Conservation (phyloP, 1,140 invertebrate genomes). For the Battus philenor region DNA sequence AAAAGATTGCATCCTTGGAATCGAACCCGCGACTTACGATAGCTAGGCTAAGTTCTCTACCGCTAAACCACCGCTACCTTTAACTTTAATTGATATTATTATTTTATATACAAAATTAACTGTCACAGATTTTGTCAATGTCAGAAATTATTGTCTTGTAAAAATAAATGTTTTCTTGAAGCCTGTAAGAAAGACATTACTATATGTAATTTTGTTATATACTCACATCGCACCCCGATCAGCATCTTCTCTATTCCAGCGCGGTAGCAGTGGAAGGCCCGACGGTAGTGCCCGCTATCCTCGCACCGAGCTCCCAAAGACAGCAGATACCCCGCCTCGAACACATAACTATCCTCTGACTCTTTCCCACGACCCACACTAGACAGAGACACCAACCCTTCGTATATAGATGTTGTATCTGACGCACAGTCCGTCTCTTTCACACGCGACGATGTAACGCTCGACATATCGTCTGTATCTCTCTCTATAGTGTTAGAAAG, state of each 20-base stretch:
- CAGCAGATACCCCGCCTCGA: slow-evolving; percentile 66
- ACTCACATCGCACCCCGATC: slow-evolving; percentile 72
- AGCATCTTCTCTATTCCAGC: slow-evolving; percentile 70
- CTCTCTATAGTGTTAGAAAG: not conserved
- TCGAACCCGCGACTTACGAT: too few relatives aligned
- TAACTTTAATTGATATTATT: too few relatives aligned
- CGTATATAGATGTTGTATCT: slow-evolving; percentile 15
- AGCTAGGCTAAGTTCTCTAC: too few relatives aligned
- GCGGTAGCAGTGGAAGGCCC: slow-evolving; percentile 65
- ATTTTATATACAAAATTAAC: too few relatives aligned
- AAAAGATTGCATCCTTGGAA: too few relatives aligned
- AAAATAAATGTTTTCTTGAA: too few relatives aligned
- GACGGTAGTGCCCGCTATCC: slow-evolving; percentile 48
- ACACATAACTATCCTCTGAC: slow-evolving; percentile 67
- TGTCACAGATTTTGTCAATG: not conserved
- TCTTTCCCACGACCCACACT: slow-evolving; percentile 40
- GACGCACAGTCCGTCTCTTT: not conserved
- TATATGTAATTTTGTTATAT: too few relatives aligned
- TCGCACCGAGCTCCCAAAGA: slow-evolving; percentile 59
- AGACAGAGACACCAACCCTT: slow-evolving; percentile 29
- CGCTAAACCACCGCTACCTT: too few relatives aligned
- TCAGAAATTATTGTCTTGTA: slow-evolving; percentile 43
- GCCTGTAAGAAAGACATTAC: too few relatives aligned
- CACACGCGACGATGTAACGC: too few relatives aligned
- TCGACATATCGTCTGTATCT: not conserved